Percentiles rank a stretch among this genome's conserved stretches.
These are phyloP conservation scores for Lypha dubia DNA, from an alignment of 2,888 invertebrate genomes.

Conservation along the genomic window DNA sequence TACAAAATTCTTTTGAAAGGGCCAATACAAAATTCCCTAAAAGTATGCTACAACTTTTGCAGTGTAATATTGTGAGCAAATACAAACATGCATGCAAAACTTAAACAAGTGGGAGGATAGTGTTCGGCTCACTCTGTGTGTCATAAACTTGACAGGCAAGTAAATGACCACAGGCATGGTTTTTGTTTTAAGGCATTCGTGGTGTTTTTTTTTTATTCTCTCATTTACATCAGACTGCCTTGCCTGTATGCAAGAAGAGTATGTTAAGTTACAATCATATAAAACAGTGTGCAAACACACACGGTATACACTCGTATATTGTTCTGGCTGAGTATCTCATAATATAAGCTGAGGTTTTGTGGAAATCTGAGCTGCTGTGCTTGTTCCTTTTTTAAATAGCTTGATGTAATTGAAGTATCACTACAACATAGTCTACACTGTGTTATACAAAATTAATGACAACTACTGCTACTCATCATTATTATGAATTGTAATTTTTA, in stretches of 20 bases:
- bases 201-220: neutral
- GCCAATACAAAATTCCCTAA: conserved; percentile 26
- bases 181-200: conserved; percentile 26
- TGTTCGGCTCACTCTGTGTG: conserved; percentile 11
- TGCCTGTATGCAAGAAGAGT: conserved; percentile 9
- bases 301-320: conserved; percentile 7
- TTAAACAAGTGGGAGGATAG: neutral
- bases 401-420: conserved; percentile 48
- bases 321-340: conserved; percentile 12
- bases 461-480: conserved; percentile 46
- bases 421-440: conserved; percentile 8
- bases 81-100: neutral
- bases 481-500: conserved; percentile 48
- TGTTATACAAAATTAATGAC: conserved; percentile 2
- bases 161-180: conserved; percentile 51
- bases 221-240: conserved; percentile 21
- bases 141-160: conserved; percentile 43
- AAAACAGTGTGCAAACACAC: conserved; percentile 9
- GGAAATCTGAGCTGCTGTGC: neutral
- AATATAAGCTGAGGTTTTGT: conserved; percentile 22
- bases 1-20: conserved; percentile 27
- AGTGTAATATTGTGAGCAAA: neutral
- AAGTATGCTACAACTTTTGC: conserved; percentile 24
- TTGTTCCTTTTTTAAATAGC: conserved; percentile 31
- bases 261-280: conserved; percentile 30